Evolutionary conservation across 2,888 invertebrate genomes (phyloP).

Genomic region (Drosophila pseudotakahashii): DNA sequence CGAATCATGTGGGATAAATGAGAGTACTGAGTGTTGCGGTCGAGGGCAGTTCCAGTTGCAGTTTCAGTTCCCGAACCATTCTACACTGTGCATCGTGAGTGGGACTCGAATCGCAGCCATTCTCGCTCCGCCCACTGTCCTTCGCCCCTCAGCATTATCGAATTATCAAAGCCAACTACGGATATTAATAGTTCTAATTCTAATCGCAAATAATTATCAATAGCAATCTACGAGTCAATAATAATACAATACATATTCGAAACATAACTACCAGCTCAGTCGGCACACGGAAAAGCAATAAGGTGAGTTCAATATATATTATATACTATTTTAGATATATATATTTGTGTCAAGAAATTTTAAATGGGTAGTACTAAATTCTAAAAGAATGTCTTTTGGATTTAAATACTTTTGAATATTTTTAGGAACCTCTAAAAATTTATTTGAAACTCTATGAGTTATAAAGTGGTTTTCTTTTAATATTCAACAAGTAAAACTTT

Average conservation of each 20-base stretch:
- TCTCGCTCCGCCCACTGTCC: slow-evolving; percentile 27
- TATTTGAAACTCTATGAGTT: no score
- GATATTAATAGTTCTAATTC: slow-evolving; percentile 42
- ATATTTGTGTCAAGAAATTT: no score
- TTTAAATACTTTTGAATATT: no score
- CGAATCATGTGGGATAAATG: slow-evolving; percentile 33
- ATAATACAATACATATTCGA: slow-evolving; percentile 36
- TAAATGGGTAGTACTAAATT: no score
- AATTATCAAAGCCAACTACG: slow-evolving; percentile 35
- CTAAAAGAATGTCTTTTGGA: no score
- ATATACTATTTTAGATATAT: no score
- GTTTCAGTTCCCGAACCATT: not conserved
- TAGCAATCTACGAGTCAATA: slow-evolving; percentile 36
- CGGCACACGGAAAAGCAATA: slow-evolving; percentile 42
- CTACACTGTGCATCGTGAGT: slow-evolving; percentile 18
- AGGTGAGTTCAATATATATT: slow-evolving; percentile 63
- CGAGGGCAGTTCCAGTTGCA: slow-evolving; percentile 16
- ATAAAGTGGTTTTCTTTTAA: no score
- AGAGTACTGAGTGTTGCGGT: slow-evolving; percentile 20
- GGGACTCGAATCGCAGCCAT: slow-evolving; percentile 14
- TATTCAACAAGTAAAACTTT: no score
- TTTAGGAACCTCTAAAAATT: no score
- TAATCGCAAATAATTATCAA: slow-evolving; percentile 45
- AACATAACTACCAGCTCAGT: slow-evolving; percentile 47
- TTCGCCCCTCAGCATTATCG: slow-evolving; percentile 35